Evolutionary conservation across 1,140 invertebrate species (phyloP), one percentile per base, ranked within the genome.

Genomic region (Phenacoccus solenopsis): DNA sequence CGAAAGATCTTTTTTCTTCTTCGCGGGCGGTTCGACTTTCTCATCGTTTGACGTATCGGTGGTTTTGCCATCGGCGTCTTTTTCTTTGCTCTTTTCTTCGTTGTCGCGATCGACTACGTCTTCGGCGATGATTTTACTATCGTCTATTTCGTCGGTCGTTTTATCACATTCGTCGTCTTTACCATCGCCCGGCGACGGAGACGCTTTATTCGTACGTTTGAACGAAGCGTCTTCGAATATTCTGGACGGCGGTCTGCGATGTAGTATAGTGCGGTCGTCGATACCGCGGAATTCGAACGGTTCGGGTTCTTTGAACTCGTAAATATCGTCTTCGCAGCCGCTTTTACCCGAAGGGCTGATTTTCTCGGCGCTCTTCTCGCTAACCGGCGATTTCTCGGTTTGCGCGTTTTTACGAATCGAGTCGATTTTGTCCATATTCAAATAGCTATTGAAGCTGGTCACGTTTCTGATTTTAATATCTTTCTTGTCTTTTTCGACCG

Each of bases 281-380:
- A 87, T 82, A 10, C 87, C 83, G 78, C 90, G 88, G 73, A 91
- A 86, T 77, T 91, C 89, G 75, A 91, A 91, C 0, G 90, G 89
- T 78, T 93, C 90, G 0, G 89, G 89, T 79, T 93, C 90, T 78
- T 92, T 92, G 75, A 93, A 93, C 78, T 93, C 90, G 74, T 93
- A 93, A 76, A 91, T 85, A 78, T 91, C 90, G 74, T 88, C 86
- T 72, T 73, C 70, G 12, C 13, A 10, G 13, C 30, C 16, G 2
- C 20, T 24, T 24, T 64, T 64, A 4, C 12, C 10, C 12, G n/a
- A n/a, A 4, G 59, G 9, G 16, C 20, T 64, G 16, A 9, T 27
- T 25, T 22, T 24, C 25, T 64, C 22, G 3, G 5, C 38, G 4
- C 10, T 16, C 4, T 16, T 24, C 20, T 64, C 25, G 20, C 25